Base-by-base conservation (phyloP, 2,113 vertebrate species). In the Phoenicopterus ruber region DNA sequence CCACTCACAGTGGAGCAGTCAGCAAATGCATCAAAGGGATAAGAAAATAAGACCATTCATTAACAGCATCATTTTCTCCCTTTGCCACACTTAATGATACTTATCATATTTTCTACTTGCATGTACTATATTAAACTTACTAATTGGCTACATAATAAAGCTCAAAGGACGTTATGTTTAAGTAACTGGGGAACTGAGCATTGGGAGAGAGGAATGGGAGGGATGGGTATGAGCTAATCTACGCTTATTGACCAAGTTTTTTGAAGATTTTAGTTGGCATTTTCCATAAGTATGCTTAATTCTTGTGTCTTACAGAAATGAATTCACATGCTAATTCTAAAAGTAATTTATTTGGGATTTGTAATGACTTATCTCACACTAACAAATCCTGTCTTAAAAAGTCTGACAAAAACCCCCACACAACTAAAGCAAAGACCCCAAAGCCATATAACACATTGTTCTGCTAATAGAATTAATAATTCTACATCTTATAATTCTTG, bases 311-410 rank as follows among this genome's bases (percentile, higher is more conserved):
- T 96, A 52, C 54, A 77, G 50, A 82, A 69, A 70, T 34, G 21
- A 90, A 91, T 80, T 88, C 58, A 93, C 90, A 90, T 93, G 93
- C 65, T 83, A 96, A 96, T 97, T 97, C 94, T 96, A 96, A 96
- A 97, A 97, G 94, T 96, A 98, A 98, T 98, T 97, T 98, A 97
- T 96, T 97, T 94, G 81, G 91, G 94, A 97, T 97, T 98, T 97
- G 80, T 95, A 97, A 96, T 96, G 91, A 96, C 88, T 97, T 97
- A 97, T 97, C 94, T 96, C 92, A 82, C 38, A 36, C 83, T 97
- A 97, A 97, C 93, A 97, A 97, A 97, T 81, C 89, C 80, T 42
- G 78, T 71, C 71, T 95, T 87, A 70, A 94, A 95, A 94, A 95
- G 62, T 90, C 82, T 80, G 81, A 52, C 71, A 94, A 83, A 87